Conservation (phyloP, 2,888 invertebrate genomes). For the Eudemis profundana region DNA sequence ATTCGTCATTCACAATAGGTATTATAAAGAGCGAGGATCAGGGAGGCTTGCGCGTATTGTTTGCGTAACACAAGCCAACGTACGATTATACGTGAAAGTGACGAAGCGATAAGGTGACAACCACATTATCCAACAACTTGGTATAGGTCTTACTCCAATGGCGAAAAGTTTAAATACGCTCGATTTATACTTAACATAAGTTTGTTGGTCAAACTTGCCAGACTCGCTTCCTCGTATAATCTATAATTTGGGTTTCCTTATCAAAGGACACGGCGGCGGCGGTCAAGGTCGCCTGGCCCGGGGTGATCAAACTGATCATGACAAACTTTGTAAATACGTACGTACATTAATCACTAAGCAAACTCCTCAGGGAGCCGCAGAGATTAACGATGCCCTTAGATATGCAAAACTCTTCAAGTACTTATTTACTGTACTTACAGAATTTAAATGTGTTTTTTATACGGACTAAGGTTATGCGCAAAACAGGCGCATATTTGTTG, state of each 20-base stretch:
- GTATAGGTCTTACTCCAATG: not conserved
- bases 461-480: no score
- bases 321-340: constrained; percentile 8
- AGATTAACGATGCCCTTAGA: not conserved
- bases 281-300: constrained; percentile 25
- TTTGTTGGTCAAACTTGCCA: constrained; percentile 8
- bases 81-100: constrained; percentile 6
- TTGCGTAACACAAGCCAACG: no score
- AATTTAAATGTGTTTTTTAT: no score
- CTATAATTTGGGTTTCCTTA: constrained; percentile 38
- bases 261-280: constrained; percentile 27
- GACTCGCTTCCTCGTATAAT: constrained; percentile 30
- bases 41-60: no score
- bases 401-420: no score
- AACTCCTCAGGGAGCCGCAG: not conserved
- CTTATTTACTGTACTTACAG: no score
- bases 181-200: not conserved
- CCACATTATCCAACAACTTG: not conserved
- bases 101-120: constrained; percentile 8
- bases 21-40: no score
- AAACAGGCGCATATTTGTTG: no score
- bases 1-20: no score
- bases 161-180: not conserved
- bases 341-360: constrained; percentile 9
- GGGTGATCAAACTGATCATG: not conserved